A percentile compares a stretch with the other conserved stretches of the same genome.
Evolutionary conservation across 2,113 vertebrate genomes (phyloP).

Genomic region (Galemys pyrenaicus): DNA sequence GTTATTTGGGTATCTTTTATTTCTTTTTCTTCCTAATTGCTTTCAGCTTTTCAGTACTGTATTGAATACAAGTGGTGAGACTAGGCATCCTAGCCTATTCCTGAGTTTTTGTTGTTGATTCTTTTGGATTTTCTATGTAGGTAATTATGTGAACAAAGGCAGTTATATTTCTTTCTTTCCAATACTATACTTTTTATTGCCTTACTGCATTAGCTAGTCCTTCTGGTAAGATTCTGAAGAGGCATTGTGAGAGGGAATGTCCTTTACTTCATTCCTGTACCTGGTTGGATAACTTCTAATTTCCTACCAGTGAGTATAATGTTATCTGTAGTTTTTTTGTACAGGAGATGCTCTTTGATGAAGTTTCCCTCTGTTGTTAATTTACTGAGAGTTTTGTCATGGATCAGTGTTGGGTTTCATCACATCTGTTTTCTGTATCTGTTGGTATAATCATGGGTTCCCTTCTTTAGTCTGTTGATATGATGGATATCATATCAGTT

Average conservation of each 20-base stretch:
- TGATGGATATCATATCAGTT: background rate
- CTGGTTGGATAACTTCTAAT: background rate
- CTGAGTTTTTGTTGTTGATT: background rate
- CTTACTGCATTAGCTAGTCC: background rate
- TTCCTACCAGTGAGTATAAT: background rate
- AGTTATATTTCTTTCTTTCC: constrained; percentile 6
- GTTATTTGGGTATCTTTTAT: background rate
- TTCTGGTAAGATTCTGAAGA: constrained; percentile 4
- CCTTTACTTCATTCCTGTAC: background rate
- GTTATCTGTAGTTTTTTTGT: background rate
- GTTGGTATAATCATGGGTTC: background rate
- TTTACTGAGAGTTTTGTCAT: constrained; percentile 41
- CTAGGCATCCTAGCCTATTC: too few relatives aligned
- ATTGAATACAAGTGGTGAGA: too few relatives aligned
- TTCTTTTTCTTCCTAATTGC: too few relatives aligned
- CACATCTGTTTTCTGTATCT: constrained; percentile 1
- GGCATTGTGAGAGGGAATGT: background rate
- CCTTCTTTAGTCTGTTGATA: background rate
- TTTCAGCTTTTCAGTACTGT: too few relatives aligned
- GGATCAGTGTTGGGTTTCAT: background rate
- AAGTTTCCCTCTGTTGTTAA: background rate
- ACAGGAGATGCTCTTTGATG: background rate
- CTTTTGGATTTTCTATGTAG: background rate
- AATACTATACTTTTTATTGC: background rate
- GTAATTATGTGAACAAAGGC: background rate